Conservation (phyloP, 2,888 invertebrate genomes). For the Tachina grossa region DNA sequence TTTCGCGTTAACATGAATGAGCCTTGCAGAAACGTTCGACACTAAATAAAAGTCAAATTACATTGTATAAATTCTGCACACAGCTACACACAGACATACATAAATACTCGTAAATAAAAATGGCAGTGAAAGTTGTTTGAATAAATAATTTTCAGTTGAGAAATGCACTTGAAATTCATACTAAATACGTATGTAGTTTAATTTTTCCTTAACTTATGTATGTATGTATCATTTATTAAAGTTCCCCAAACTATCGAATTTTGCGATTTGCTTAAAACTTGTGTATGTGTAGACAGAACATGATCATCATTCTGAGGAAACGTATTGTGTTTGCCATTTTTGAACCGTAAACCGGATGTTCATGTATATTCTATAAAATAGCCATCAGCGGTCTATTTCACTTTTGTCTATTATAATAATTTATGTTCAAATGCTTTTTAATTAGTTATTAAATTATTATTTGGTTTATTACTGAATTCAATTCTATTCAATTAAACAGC, state of each 20-base stretch:
- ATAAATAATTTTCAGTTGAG: conserved; percentile 34
- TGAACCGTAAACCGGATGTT: conserved; percentile 58
- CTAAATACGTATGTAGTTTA: not conserved
- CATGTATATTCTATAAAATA: conserved; percentile 6
- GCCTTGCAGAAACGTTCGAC: conserved; percentile 29
- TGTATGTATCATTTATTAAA: not conserved
- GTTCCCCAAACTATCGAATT: not conserved
- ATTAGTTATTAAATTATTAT: conserved; percentile 27
- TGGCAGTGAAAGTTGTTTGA: conserved; percentile 67
- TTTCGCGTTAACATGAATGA: conserved; percentile 22
- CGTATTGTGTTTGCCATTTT: not conserved
- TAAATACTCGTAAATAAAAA: conserved; percentile 32
- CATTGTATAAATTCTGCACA: conserved; percentile 46
- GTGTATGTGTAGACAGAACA: not conserved
- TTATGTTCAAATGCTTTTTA: conserved; percentile 43
- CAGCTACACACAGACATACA: not conserved
- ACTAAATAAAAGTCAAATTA: conserved; percentile 42
- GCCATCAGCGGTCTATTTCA: conserved; percentile 38
- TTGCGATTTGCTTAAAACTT: not conserved
- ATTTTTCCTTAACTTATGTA: not conserved
- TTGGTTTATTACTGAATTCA: conserved; percentile 3
- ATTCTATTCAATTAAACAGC: conserved; percentile 10
- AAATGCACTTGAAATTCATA: conserved; percentile 35
- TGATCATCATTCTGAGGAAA: not conserved
- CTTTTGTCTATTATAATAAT: conserved; percentile 36